Conservation (phyloP, 2,113 vertebrate species). For the Nothobranchius furzeri region DNA sequence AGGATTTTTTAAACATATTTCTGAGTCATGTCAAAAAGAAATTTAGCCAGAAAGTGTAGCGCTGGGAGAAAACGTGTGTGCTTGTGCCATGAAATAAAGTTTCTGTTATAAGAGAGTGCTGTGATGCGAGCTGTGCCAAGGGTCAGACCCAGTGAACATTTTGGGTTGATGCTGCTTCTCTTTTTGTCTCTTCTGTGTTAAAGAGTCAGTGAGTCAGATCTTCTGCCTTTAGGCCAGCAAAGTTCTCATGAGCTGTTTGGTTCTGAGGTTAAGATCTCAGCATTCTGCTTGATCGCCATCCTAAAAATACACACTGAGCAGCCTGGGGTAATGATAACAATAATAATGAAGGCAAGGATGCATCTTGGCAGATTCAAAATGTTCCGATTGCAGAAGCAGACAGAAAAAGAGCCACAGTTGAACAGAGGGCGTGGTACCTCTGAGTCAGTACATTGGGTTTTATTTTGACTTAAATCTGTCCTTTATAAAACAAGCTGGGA, state of each 20-base stretch:
- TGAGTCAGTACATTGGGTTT: constrained; percentile 38
- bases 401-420: constrained; percentile 30
- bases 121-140: constrained; percentile 16
- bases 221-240: constrained; percentile 39
- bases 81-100: constrained; percentile 51
- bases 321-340: constrained; percentile 27
- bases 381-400: constrained; percentile 12
- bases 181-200: constrained; percentile 5
- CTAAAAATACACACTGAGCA: constrained; percentile 36
- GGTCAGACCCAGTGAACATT: constrained; percentile 5
- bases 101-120: constrained; percentile 15
- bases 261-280: constrained; percentile 46
- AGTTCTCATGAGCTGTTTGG: constrained; percentile 37
- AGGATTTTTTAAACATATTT: constrained; percentile 15
- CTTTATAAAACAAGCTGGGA: not conserved
- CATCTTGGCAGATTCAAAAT: constrained; percentile 52
- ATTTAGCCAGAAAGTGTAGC: constrained; percentile 32
- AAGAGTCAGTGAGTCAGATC: constrained; percentile 41
- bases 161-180: not conserved
- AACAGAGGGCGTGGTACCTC: constrained; percentile 47
- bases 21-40: constrained; percentile 28
- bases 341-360: constrained; percentile 19
- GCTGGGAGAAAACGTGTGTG: constrained; percentile 30
- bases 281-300: constrained; percentile 38
- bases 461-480: too few relatives aligned